Conservation (phyloP, 2,888 invertebrate species). For the Cataglyphis albicans region DNA sequence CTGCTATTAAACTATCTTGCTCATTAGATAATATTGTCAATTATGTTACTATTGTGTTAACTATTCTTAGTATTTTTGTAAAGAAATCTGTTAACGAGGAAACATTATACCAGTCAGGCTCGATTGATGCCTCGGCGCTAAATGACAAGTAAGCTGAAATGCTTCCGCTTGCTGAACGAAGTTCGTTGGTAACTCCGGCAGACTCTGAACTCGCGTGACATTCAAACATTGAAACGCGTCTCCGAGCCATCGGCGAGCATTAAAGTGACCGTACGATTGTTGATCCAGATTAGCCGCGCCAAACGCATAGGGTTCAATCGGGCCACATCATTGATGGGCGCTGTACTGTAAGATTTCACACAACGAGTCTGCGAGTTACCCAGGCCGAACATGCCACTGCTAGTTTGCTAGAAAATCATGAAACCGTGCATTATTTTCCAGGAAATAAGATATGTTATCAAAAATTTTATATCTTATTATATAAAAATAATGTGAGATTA, state of each 20-base stretch:
- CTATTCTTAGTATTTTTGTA: constrained; percentile 10
- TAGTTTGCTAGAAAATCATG: constrained; percentile 87
- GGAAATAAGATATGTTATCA: constrained; percentile 3
- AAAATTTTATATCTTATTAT: constrained; percentile 11
- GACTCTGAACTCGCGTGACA: neutral
- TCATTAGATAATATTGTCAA: constrained; percentile 3
- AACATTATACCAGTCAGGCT: constrained; percentile 25
- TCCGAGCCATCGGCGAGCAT: constrained; percentile 99
- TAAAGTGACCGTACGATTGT: constrained; percentile 95
- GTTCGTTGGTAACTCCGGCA: neutral
- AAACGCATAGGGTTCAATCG: constrained; percentile 95
- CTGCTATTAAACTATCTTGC: neutral
- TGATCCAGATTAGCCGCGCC: constrained; percentile 98
- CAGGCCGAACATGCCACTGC: constrained; percentile 97
- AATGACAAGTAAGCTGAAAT: neutral
- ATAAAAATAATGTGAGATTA: neutral
- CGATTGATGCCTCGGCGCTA: neutral
- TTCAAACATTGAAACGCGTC: constrained; percentile 92
- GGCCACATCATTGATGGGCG: constrained; percentile 95
- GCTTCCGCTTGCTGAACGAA: constrained; percentile 21
- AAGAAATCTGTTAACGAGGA: constrained; percentile 3
- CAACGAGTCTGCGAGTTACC: constrained; percentile 99
- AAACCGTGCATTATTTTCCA: neutral
- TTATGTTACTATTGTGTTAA: neutral
- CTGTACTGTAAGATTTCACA: constrained; percentile 97